Evolutionary conservation across 35 echinoderm and acorn worm genomes (phyloP).

Genomic region (Ophioderma brevispina): DNA sequence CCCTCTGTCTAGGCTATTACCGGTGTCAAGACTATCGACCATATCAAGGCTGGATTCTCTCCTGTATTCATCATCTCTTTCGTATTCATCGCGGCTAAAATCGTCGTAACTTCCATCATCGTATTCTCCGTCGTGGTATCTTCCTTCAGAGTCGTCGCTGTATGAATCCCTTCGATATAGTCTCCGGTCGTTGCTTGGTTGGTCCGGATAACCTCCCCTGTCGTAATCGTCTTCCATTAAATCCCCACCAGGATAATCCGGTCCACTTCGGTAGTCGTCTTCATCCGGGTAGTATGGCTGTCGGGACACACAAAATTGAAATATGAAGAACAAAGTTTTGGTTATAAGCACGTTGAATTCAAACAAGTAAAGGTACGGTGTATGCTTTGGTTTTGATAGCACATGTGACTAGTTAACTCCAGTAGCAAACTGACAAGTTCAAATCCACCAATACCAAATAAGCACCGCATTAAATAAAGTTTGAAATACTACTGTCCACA

Average conservation of each 20-base stretch:
- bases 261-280: constrained; percentile 6
- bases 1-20: constrained; percentile 6
- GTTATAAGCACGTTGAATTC: not conserved
- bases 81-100: not conserved
- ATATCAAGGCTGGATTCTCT: constrained; percentile 1
- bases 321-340: not conserved
- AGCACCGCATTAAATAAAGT: not conserved
- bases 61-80: not conserved
- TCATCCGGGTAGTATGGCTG: constrained; percentile 29
- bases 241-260: constrained; percentile 14
- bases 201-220: constrained; percentile 13
- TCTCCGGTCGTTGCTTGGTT: not conserved
- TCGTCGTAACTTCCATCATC: not conserved
- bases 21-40: not conserved
- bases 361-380: not conserved
- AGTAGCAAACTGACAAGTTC: not conserved
- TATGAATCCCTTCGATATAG: not conserved
- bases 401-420: no score
- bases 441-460: not conserved
- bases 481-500: not conserved
- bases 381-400: not conserved
- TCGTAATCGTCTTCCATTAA: constrained; percentile 35
- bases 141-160: not conserved
- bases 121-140: not conserved
- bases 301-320: not conserved